Conservation (phyloP, 2,888 invertebrate species). For the Tipula vernalis region DNA sequence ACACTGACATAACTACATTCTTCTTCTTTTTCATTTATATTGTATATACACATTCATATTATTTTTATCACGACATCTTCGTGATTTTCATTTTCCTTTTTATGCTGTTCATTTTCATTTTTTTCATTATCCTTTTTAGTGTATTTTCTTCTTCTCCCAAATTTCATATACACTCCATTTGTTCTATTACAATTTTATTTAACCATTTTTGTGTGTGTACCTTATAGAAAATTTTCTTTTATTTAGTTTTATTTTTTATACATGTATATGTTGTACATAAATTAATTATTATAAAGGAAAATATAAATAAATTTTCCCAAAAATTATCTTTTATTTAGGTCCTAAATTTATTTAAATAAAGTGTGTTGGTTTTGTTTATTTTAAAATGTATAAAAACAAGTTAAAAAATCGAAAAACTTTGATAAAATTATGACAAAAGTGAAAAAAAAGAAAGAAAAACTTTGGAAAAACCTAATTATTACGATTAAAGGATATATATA, state of each 20-base stretch:
- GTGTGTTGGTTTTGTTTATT: not conserved
- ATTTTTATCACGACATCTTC: not conserved
- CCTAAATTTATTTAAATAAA: not conserved
- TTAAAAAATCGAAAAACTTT: not conserved
- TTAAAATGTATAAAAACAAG: not conserved
- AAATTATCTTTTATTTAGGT: not conserved
- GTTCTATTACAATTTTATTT: constrained; percentile 8
- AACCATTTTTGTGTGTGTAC: not conserved
- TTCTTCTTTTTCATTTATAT: not conserved
- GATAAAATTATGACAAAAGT: not conserved
- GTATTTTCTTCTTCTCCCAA: constrained; percentile 5
- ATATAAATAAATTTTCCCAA: not conserved
- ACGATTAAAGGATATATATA: not conserved
- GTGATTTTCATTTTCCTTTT: not conserved
- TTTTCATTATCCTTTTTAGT: not conserved
- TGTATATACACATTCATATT: not conserved
- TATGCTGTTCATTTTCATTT: not conserved
- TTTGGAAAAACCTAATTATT: not conserved
- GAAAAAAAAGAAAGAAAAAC: not conserved
- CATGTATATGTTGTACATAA: not conserved
- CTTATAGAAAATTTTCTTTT: constrained; percentile 8
- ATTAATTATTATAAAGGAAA: not conserved
- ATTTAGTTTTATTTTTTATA: not conserved
- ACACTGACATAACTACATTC: not conserved
- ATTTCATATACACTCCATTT: not conserved